A percentile compares a stretch with the other conserved stretches of the same genome.
phyloP scores from a whole-genome alignment of 2,113 vertebrate genomes.

The Vireo altiloquus region DNA sequence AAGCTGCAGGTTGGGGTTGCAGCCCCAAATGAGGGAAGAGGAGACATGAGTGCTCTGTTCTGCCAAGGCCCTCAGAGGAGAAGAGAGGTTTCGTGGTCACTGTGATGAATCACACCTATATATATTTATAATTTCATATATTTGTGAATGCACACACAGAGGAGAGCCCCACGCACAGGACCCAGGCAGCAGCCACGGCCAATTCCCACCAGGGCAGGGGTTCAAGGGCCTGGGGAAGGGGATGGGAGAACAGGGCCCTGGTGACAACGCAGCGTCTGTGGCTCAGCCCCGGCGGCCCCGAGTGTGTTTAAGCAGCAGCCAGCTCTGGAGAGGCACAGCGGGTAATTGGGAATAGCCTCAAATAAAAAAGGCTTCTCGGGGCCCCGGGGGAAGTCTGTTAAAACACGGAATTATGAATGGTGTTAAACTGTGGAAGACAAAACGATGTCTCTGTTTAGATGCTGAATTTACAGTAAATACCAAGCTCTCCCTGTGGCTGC shows the following conservation, averaged over 20 bases:
- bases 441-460: neutral
- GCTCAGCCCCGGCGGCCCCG: neutral
- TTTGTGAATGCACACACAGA: no score
- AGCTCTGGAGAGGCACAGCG: neutral
- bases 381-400: neutral
- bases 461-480: constrained; percentile 12
- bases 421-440: neutral
- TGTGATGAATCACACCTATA: neutral
- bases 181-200: fast-evolving
- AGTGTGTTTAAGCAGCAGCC: neutral
- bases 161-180: neutral
- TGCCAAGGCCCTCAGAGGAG: neutral
- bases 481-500: neutral
- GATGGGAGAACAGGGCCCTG: neutral
- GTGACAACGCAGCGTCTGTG: neutral
- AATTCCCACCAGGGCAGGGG: neutral
- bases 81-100: neutral
- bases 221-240: neutral
- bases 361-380: neutral
- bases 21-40: fast-evolving
- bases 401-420: neutral
- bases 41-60: fast-evolving
- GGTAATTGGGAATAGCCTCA: neutral
- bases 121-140: neutral
- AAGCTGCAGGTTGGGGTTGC: no score